A percentile compares a stretch with the other conserved stretches of the same genome.
Evolutionary conservation across 2,888 invertebrate species (phyloP).

Genomic region (Megastigmus dorsalis): DNA sequence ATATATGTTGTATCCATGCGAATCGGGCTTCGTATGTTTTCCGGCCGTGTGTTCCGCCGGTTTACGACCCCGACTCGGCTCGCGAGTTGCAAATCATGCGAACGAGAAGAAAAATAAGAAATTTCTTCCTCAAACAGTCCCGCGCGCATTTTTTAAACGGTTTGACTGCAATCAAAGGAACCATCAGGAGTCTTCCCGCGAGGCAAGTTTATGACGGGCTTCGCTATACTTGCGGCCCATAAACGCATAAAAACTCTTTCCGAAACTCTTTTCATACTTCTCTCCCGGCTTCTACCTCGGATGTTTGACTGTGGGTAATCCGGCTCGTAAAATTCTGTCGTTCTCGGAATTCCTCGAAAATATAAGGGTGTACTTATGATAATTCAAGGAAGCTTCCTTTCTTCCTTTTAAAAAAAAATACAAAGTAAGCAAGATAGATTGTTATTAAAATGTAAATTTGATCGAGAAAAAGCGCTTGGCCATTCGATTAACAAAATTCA

Average conservation of each 20-base stretch:
- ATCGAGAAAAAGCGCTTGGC: too few species aligned
- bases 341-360: not conserved
- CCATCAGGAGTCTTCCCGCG: not conserved
- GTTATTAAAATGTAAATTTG: too few species aligned
- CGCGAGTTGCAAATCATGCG: conserved; percentile 13
- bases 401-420: too few species aligned
- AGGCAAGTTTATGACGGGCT: conserved; percentile 41
- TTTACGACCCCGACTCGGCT: conserved; percentile 28
- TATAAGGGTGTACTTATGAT: too few species aligned
- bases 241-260: conserved; percentile 28
- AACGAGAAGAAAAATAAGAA: not conserved
- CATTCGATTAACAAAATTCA: too few species aligned
- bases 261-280: conserved; percentile 1
- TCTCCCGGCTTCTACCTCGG: too few species aligned
- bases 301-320: conserved; percentile 8
- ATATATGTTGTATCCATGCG: too few species aligned
- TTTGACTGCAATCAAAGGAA: conserved; percentile 41
- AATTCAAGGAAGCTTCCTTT: too few species aligned
- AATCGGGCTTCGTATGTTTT: too few species aligned
- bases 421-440: too few species aligned
- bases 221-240: conserved; percentile 30
- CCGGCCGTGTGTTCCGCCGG: not conserved
- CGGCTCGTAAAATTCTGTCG: conserved; percentile 11
- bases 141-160: conserved; percentile 22
- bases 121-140: conserved; percentile 11